Percentiles rank a stretch among this genome's conserved stretches.
phyloP scores from a whole-genome alignment of 2,113 vertebrate genomes.

The Semnornis frantzii region DNA sequence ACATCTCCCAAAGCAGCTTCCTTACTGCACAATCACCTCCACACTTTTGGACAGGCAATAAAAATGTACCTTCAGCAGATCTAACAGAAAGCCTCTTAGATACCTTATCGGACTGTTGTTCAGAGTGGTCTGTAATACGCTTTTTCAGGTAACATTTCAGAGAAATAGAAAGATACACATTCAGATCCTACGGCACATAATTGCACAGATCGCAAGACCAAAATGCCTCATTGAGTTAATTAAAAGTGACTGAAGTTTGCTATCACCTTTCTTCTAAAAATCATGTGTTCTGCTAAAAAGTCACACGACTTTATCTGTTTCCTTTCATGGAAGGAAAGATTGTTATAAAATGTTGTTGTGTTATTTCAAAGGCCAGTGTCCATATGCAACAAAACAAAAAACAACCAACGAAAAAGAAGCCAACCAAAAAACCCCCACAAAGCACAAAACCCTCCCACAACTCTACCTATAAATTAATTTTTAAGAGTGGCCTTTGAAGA shows the following conservation, averaged over 20 bases:
- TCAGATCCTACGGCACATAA: not conserved
- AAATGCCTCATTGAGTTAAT: not conserved
- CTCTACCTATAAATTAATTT: not conserved
- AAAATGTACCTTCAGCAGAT: not conserved
- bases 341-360: not conserved
- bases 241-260: not conserved
- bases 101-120: not conserved
- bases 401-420: not conserved
- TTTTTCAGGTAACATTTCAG: not conserved
- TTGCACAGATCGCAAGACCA: not conserved
- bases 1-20: not conserved
- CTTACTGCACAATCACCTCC: not conserved
- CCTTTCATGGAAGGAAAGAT: not conserved
- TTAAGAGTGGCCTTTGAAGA: not conserved
- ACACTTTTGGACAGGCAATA: not conserved
- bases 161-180: not conserved
- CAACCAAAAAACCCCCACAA: not conserved
- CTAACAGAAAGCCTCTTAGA: not conserved
- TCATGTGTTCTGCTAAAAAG: not conserved
- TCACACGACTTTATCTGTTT: not conserved
- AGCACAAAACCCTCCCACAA: not conserved
- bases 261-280: not conserved
- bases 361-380: not conserved
- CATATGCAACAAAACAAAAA: not conserved
- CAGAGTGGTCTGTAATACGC: not conserved